Evolutionary conservation across 2,797 vertebrate species (phyloP).

Genomic region (Apogon talboti): DNA sequence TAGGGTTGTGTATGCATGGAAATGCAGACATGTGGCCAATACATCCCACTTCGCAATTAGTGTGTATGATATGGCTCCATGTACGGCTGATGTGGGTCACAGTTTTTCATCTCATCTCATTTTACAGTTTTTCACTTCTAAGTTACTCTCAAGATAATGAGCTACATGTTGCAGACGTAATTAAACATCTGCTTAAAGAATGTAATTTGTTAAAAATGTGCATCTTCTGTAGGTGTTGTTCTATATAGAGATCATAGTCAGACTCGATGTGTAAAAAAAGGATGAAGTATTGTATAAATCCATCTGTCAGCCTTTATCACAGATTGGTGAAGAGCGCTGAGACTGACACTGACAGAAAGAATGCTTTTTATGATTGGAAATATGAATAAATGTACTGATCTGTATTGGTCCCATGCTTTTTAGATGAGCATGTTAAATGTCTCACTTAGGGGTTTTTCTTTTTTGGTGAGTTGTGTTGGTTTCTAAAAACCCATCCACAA

Average conservation of each 20-base stretch:
- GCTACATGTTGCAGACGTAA: background rate
- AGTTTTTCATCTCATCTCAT: background rate
- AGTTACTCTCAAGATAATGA: background rate
- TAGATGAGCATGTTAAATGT: too few relatives aligned
- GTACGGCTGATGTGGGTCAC: slow-evolving; percentile 42
- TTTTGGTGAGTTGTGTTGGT: too few relatives aligned
- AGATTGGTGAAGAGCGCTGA: background rate
- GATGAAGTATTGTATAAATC: background rate
- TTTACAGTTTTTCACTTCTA: too few relatives aligned
- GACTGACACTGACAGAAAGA: too few relatives aligned
- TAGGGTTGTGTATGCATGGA: slow-evolving; percentile 45
- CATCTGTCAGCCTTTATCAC: background rate
- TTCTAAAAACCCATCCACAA: too few relatives aligned
- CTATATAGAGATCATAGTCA: background rate
- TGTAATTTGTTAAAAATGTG: slow-evolving; percentile 6
- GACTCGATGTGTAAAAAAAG: too few relatives aligned
- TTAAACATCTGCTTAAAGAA: slow-evolving; percentile 16
- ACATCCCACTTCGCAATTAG: slow-evolving; percentile 76
- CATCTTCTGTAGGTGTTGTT: slow-evolving; percentile 7
- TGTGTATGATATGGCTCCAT: slow-evolving; percentile 52
- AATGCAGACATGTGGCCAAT: slow-evolving; percentile 63
- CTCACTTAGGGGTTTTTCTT: too few relatives aligned
- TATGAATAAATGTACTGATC: too few relatives aligned
- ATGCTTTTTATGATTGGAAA: too few relatives aligned
- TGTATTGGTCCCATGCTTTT: too few relatives aligned